Conservation (phyloP, 2,797 vertebrate genomes). For the Hemibagrus guttatus region DNA sequence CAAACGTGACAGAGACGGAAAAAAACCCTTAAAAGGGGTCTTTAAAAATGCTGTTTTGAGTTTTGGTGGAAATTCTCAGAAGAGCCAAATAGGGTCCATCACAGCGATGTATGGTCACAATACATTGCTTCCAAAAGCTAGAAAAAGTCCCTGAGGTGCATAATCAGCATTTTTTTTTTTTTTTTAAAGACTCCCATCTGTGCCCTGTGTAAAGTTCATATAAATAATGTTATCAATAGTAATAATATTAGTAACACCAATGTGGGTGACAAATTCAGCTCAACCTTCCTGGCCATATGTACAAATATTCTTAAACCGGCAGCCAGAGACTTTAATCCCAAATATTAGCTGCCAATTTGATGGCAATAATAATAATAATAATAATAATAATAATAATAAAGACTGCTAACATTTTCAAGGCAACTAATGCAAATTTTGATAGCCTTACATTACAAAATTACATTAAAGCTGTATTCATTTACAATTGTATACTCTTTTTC, state of each 20-base stretch:
- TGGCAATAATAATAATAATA: slow-evolving; percentile 64
- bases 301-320: slow-evolving; percentile 62
- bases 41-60: slow-evolving; percentile 58
- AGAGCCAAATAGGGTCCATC: slow-evolving; percentile 65
- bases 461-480: slow-evolving; percentile 68
- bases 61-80: slow-evolving; percentile 61
- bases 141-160: slow-evolving; percentile 82
- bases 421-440: slow-evolving; percentile 65
- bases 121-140: slow-evolving; percentile 79
- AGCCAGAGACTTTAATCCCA: slow-evolving; percentile 53
- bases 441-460: slow-evolving; percentile 70
- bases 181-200: slow-evolving; percentile 60
- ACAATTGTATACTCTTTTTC: slow-evolving; percentile 55
- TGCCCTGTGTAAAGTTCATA: slow-evolving; percentile 62
- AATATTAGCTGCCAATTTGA: slow-evolving; percentile 77
- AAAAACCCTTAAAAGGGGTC: slow-evolving; percentile 43
- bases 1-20: slow-evolving; percentile 30
- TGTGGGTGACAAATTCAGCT: slow-evolving; percentile 57
- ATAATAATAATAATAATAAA: slow-evolving; percentile 27
- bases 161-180: slow-evolving; percentile 67
- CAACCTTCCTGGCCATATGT: slow-evolving; percentile 65
- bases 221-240: slow-evolving; percentile 55
- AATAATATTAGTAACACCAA: slow-evolving; percentile 55
- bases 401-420: slow-evolving; percentile 76
- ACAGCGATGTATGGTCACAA: slow-evolving; percentile 72